phyloP scores from a whole-genome alignment of 1,140 invertebrate species.

The Asobara japonica region DNA sequence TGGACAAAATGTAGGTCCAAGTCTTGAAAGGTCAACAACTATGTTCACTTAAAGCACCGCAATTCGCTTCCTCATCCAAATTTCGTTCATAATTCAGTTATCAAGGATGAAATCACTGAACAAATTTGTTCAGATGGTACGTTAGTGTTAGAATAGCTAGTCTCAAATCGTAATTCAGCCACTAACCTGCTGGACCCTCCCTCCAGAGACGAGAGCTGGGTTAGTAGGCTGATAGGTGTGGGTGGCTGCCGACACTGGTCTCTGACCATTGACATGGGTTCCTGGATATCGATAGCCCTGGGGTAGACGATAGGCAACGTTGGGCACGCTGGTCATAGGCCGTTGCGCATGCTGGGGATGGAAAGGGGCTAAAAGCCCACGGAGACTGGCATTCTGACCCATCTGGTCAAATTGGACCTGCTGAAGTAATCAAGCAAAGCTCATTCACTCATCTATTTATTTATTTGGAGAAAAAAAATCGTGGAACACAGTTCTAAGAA shows the following conservation, averaged over 20 bases:
- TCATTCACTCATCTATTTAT: too few species aligned
- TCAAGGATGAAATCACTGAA: too few species aligned
- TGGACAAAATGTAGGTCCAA: too few species aligned
- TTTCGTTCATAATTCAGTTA: too few species aligned
- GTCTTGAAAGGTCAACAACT: too few species aligned
- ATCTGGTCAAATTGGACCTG: constrained; percentile 60
- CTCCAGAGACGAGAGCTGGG: constrained; percentile 48
- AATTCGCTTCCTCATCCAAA: too few species aligned
- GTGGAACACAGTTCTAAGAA: too few species aligned
- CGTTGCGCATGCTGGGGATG: constrained; percentile 56
- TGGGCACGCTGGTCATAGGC: constrained; percentile 45
- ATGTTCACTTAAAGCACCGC: too few species aligned
- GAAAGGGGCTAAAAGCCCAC: constrained; percentile 60
- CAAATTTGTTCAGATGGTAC: too few species aligned
- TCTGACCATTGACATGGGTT: constrained; percentile 34
- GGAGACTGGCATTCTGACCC: constrained; percentile 57
- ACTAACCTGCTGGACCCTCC: constrained; percentile 56
- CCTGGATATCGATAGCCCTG: constrained; percentile 58
- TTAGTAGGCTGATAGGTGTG: constrained; percentile 53
- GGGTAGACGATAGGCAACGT: constrained; percentile 56
- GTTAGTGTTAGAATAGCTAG: constrained; percentile 41
- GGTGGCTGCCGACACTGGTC: constrained; percentile 46
- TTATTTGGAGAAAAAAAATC: too few species aligned
- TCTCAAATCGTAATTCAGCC: constrained; percentile 39
- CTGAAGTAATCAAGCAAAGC: constrained; percentile 49